Evolutionary conservation across 2,797 vertebrate species (phyloP).

Genomic region (Luscinia luscinia): DNA sequence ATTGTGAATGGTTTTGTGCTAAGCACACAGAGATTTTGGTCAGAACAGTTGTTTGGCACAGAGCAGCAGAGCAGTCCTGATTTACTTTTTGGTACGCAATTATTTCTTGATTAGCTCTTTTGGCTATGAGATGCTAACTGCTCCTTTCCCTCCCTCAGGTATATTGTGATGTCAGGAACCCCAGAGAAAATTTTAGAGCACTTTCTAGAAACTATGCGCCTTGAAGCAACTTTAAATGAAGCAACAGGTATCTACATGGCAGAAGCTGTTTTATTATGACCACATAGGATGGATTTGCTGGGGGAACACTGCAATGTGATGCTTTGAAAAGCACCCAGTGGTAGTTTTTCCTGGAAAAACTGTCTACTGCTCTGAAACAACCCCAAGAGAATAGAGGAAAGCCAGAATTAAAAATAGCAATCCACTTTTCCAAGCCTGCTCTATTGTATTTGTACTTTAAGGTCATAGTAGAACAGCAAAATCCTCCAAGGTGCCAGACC

Average conservation of each 20-base stretch:
- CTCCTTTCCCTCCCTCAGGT: constrained; percentile 79
- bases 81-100: neutral
- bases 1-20: neutral
- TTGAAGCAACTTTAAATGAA: constrained; percentile 90
- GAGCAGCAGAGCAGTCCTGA: neutral
- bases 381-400: neutral
- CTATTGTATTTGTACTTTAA: neutral
- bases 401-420: neutral
- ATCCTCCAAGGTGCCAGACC: neutral
- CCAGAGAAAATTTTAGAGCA: constrained; percentile 99
- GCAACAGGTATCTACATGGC: constrained; percentile 76
- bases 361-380: neutral
- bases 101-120: neutral
- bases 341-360: neutral
- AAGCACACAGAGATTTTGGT: neutral
- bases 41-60: neutral
- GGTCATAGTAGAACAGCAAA: neutral
- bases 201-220: constrained; percentile 95
- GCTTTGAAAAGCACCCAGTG: neutral
- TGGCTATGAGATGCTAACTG: constrained; percentile 16
- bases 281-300: neutral
- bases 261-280: neutral
- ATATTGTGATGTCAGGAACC: constrained; percentile 97
- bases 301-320: neutral
- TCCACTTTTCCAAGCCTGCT: neutral